Conservation (phyloP, 1,140 invertebrate species). For the Pseudomyrmex flavicornis region DNA sequence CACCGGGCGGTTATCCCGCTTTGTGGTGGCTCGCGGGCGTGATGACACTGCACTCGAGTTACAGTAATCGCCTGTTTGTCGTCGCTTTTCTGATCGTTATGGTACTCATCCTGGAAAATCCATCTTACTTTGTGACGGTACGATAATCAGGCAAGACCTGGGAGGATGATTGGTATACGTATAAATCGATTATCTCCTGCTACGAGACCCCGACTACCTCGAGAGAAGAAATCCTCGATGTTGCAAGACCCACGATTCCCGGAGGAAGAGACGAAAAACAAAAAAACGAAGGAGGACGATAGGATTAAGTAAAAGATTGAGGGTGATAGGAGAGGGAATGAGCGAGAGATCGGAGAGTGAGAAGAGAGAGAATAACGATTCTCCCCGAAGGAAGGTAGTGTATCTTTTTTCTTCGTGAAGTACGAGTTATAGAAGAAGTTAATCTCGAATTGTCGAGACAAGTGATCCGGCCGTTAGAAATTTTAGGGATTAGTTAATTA, state of each 20-base stretch:
- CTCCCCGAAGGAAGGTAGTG: slow-evolving; percentile 26
- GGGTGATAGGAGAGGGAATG: slow-evolving; percentile 14
- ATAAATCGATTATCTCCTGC: slow-evolving; percentile 70
- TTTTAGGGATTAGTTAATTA: slow-evolving; percentile 80
- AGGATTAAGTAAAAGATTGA: slow-evolving; percentile 42
- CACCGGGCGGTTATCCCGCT: slow-evolving; percentile 82
- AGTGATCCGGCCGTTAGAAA: slow-evolving; percentile 83
- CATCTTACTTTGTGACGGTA: slow-evolving; percentile 76
- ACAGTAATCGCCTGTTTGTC: slow-evolving; percentile 80
- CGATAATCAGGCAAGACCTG: slow-evolving; percentile 78
- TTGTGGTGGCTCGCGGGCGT: slow-evolving; percentile 83
- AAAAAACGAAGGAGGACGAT: not conserved
- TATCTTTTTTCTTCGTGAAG: slow-evolving; percentile 54
- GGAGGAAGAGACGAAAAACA: slow-evolving; percentile 42
- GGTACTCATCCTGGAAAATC: slow-evolving; percentile 76
- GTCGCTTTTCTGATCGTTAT: slow-evolving; percentile 79
- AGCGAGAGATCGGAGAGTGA: slow-evolving; percentile 56
- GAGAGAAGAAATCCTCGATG: slow-evolving; percentile 58
- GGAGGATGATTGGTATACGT: slow-evolving; percentile 53
- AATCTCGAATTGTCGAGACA: slow-evolving; percentile 75
- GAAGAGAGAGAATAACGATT: slow-evolving; percentile 55
- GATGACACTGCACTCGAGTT: slow-evolving; percentile 81
- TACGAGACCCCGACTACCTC: slow-evolving; percentile 68
- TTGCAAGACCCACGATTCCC: slow-evolving; percentile 31
- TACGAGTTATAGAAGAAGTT: slow-evolving; percentile 60